Evolutionary conservation across 1,140 invertebrate genomes (phyloP).

Genomic region (Neotoxoptera formosana): DNA sequence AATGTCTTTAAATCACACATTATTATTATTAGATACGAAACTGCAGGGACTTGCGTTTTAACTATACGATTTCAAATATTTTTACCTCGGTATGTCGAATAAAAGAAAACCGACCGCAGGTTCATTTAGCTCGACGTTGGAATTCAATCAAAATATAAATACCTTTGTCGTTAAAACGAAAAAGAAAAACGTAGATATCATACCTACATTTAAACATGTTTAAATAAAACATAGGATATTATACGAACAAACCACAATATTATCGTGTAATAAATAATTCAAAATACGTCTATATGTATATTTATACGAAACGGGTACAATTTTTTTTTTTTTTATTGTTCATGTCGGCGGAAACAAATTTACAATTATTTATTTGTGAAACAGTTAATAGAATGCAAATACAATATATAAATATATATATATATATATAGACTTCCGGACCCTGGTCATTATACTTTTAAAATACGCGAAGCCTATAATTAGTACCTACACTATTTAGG

Average conservation of each 20-base stretch:
- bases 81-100: neutral
- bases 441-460: conserved; percentile 12
- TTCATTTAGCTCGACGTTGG: neutral
- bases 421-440: neutral
- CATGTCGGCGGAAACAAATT: neutral
- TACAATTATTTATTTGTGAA: conserved; percentile 1
- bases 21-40: neutral
- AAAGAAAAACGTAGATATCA: no score
- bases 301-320: neutral
- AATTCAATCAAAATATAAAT: neutral
- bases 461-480: conserved; percentile 21
- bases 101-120: neutral
- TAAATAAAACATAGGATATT: neutral
- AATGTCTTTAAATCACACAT: neutral
- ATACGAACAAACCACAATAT: neutral
- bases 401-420: no score
- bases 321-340: neutral
- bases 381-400: conserved; percentile 27
- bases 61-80: neutral
- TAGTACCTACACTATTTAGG: neutral
- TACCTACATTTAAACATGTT: neutral
- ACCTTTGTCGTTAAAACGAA: neutral
- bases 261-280: neutral
- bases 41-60: neutral
- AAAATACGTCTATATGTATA: neutral